Evolutionary conservation across 2,113 vertebrate species (phyloP).

Genomic region (Pavo muticus): DNA sequence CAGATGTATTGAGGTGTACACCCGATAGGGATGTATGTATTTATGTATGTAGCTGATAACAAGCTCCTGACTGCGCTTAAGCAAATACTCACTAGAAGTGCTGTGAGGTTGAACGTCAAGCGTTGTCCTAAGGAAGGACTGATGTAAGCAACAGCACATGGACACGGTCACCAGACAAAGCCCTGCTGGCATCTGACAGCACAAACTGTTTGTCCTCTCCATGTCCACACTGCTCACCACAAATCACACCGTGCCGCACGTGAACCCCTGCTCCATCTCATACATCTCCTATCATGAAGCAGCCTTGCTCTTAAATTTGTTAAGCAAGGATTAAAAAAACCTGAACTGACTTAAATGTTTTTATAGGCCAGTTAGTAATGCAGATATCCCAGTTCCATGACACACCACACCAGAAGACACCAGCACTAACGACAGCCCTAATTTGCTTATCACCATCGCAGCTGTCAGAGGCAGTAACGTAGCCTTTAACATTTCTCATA

Average conservation of each 20-base stretch:
- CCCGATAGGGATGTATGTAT: not conserved
- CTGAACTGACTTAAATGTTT: not conserved
- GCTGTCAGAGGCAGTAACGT: slow-evolving; percentile 34
- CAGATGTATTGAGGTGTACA: not conserved
- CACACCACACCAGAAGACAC: slow-evolving; percentile 8
- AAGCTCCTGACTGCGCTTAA: not conserved
- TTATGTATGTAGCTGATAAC: not conserved
- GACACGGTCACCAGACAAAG: not conserved
- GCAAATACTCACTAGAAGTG: not conserved
- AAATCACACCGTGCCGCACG: not conserved
- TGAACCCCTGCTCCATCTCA: not conserved
- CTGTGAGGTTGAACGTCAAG: not conserved
- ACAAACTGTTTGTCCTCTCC: not conserved
- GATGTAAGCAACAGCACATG: not conserved
- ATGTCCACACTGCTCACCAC: not conserved
- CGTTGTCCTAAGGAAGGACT: not conserved
- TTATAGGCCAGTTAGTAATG: not conserved
- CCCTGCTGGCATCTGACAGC: not conserved
- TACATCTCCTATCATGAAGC: not conserved
- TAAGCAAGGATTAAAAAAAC: not conserved
- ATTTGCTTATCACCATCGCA: slow-evolving; percentile 51
- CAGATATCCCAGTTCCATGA: not conserved
- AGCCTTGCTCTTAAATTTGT: not conserved
- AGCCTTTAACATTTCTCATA: slow-evolving; percentile 24
- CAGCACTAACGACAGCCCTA: slow-evolving; percentile 40